Evolutionary conservation across 2,797 vertebrate species (phyloP), one percentile per base, ranked within the genome.

Genomic region (Brachyrhaphis roseni): DNA sequence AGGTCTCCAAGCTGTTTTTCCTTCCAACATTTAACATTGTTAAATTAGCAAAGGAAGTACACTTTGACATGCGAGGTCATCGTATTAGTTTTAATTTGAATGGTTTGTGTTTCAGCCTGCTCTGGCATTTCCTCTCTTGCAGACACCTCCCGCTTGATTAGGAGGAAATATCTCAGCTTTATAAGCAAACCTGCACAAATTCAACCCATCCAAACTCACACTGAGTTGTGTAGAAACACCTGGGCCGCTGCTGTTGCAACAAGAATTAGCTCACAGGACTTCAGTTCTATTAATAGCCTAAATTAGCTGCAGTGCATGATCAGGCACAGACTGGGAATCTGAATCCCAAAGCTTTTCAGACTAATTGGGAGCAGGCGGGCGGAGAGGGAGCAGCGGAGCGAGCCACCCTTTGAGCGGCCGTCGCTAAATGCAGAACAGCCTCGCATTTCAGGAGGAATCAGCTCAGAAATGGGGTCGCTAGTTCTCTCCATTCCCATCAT

Each of bases 371-470:
- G 82, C 73, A 81, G 81, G 66, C 55, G 79, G 59, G 62, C 78
- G 26, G 64, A 45, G 66, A 74, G 72, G 77, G 18, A 70, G 74
- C 62, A 73, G 49, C 72, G 34, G 62, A 85, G 74, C 73, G 85
- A 94, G 86, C 87, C 88, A 89, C 90, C 89, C 88, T 91, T 91
- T 62, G 20, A 85, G 86, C 6, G 85, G 84, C 85, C 83, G 87
- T 82, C 79, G 79, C 72, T 87, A 84, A 90, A 90, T 78, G 5
- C 76, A 39, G 20, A 59, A 26, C 90, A 85, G 83, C 78, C 81
- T 86, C 86, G 78, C 83, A 83, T 78, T 85, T 79, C 43, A 66
- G 71, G 77, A 84, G 73, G 83, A 89, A 82, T 82, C 76, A 18
- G 71, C 78, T 82, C 76, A 59, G 23, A 85, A 87, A 85, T 79